phyloP scores from a whole-genome alignment of 2,113 vertebrate genomes.

The Pyxicephalus adspersus region DNA sequence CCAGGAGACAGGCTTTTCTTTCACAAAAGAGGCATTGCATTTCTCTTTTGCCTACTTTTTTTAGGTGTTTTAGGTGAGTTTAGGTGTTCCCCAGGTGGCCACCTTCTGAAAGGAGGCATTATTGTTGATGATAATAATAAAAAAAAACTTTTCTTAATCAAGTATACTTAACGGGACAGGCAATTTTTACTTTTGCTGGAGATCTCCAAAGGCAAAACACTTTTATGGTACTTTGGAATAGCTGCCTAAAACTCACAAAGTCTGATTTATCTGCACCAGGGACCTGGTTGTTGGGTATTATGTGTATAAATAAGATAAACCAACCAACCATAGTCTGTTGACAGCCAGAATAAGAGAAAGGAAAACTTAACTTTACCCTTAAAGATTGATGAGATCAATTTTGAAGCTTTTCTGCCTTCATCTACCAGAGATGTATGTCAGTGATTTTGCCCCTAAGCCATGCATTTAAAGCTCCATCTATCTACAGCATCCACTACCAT shows the following conservation, averaged over 20 bases:
- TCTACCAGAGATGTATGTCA: constrained; percentile 58
- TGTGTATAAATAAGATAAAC: constrained; percentile 43
- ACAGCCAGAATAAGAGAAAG: constrained; percentile 54
- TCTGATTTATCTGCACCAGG: constrained; percentile 29
- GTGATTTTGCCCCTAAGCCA: constrained; percentile 57
- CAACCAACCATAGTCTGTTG: constrained; percentile 57
- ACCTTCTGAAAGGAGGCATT: too few relatives aligned
- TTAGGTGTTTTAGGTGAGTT: too few relatives aligned
- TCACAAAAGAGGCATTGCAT: too few relatives aligned
- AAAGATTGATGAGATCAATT: constrained; percentile 66
- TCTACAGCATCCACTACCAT: constrained; percentile 58
- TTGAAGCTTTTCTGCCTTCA: constrained; percentile 66
- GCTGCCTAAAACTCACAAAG: constrained; percentile 48
- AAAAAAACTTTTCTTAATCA: too few relatives aligned
- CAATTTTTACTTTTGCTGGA: too few relatives aligned
- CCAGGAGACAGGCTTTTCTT: too few relatives aligned
- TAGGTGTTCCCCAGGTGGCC: too few relatives aligned
- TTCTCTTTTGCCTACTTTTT: too few relatives aligned
- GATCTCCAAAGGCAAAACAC: too few relatives aligned
- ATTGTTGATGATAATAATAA: too few relatives aligned
- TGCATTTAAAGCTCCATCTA: constrained; percentile 62
- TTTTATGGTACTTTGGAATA: constrained; percentile 23
- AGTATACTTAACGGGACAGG: too few relatives aligned
- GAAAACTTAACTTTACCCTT: constrained; percentile 50
- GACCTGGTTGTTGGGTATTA: constrained; percentile 46